phyloP scores from a whole-genome alignment of 2,113 vertebrate genomes.

The Mystacornis crossleyi region DNA sequence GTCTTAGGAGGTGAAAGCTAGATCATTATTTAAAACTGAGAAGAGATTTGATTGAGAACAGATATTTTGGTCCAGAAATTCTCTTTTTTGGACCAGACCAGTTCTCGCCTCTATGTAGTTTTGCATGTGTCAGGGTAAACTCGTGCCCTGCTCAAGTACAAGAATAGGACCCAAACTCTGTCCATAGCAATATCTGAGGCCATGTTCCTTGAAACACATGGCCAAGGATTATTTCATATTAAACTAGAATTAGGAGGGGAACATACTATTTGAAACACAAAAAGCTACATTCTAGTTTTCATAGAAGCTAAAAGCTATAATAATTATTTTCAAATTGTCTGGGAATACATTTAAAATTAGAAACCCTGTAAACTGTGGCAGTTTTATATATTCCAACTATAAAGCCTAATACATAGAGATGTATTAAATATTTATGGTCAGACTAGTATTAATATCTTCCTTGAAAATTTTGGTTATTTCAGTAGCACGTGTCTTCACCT shows the following conservation, averaged over 20 bases:
- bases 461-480: neutral
- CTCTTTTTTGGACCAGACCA: neutral
- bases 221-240: neutral
- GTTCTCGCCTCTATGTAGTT: neutral
- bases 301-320: neutral
- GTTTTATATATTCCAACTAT: neutral
- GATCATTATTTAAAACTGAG: neutral
- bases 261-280: neutral
- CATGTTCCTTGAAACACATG: neutral
- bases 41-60: neutral
- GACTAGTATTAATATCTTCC: neutral
- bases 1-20: neutral
- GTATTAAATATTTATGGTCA: neutral
- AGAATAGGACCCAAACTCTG: neutral
- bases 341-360: neutral
- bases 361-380: neutral
- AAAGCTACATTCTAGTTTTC: neutral
- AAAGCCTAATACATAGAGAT: neutral
- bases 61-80: neutral
- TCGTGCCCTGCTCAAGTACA: neutral
- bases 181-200: neutral
- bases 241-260: neutral
- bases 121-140: neutral
- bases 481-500: conserved; percentile 23
- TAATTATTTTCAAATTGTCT: neutral